Evolutionary conservation across 1,140 invertebrate species (phyloP), one percentile per base, ranked within the genome.

Genomic region (Leptestheria dahalacensis): DNA sequence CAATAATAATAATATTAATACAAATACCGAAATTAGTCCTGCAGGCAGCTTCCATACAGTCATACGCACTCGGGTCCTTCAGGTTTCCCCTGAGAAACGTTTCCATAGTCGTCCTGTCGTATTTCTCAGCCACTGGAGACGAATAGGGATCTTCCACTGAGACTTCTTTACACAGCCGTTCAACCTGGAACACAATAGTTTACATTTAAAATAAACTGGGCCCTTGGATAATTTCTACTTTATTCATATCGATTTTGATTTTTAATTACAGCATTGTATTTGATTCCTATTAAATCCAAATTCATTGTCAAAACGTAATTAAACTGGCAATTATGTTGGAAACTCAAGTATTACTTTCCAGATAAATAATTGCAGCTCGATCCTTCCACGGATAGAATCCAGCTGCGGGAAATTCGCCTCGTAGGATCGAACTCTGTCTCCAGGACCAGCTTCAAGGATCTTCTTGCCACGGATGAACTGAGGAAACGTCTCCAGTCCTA

Each of bases 381-480:
- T 48, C 0, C 73, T 61, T 25, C 68, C 67, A 24, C 66, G 62
- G 1, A 70, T 41, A 15, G 71, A 70, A 18, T 62, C 65, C 11
- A 74, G 56, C n/a, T 67, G 64, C 1, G 74, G 74, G 48, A 76
- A 71, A 48, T 66, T 65, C 23, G 66, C 68, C 25, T 48, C 65
- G 63, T 73, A 75, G 11, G 64, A 64, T 18, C 65, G 61, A 12
- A 74, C 64, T 28, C 49, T 48, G 49, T 64, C 64, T 12, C 64
- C 61, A n/a, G 67, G 63, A 2, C 64, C 65, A 47, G 73, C 62
- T 64, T 73, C 70, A 64, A 73, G 64, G 28, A 71, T 65, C 61
- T 75, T 75, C 20, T 47, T 68, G 0, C 74, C 74, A n/a, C 60
- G 60, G 24, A 65, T 64, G 65, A 69, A 70, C 60, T 73, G 72